Evolutionary conservation across 2,888 invertebrate genomes (phyloP), one percentile per base, ranked within the genome.

Genomic region (Sinopyrophorus schimmeli): DNA sequence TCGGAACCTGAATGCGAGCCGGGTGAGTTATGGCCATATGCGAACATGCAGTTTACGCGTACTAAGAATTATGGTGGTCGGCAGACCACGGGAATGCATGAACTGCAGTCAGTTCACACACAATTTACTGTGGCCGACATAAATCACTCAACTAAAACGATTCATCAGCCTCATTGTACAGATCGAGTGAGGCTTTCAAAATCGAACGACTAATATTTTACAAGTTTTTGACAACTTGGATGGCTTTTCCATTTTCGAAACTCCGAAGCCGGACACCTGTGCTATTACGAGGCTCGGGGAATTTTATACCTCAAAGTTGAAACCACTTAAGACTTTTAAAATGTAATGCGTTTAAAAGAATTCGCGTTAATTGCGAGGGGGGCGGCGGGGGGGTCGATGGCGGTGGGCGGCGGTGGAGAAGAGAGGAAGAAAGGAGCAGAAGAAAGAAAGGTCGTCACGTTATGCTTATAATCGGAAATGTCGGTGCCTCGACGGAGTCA

Each of bases 191-290:
- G 63, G 43, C 64, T 66, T 67, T 67, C 67, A 64, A 69, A 73
- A 75, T 75, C 74, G 75, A 71, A 72, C 72, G 73, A 74, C 76
- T 80, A 76, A 81, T 81, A 81, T 81, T 81, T 81, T 79, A 81
- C 79, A 78, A 80, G 78, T 80, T 81, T 81, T 80, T 81, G 81
- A 81, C 82, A 80, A 77, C 73, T 75, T 76, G 75, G 79, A 80
- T 78, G 79, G 79, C 78, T 78, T 77, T 76, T 74, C 76, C 76
- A 75, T 77, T 76, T 65, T 65, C 63, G 63, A 50, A 50, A 38
- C 52, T 44, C 48, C 54, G 60, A 62, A 54, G 60, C 65, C 56
- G 67, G 68, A 69, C 70, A 70, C 61, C 59, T 58, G 56, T 58
- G 63, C 65, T 69, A 65, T 69, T 68, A 70, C 16, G 30, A n/a